These are phyloP conservation scores for Anabas testudineus DNA, from an alignment of 2,797 vertebrate species.

Conservation along the genomic window DNA sequence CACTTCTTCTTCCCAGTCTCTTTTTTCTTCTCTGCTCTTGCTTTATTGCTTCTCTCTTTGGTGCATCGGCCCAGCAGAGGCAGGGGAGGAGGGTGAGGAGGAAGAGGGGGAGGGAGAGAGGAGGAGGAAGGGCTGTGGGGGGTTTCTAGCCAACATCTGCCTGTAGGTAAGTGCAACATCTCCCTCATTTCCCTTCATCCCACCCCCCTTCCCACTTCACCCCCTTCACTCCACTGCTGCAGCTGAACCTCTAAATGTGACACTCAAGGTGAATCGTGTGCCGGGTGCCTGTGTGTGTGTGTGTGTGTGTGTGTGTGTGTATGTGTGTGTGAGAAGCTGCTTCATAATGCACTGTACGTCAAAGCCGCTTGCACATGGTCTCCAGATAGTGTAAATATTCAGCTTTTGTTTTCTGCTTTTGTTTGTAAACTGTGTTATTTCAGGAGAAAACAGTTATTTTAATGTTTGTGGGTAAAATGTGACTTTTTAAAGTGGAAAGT, in stretches of 20 bases:
- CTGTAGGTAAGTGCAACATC: constrained; percentile 81
- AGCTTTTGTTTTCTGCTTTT: neutral
- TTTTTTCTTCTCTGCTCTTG: constrained; percentile 46
- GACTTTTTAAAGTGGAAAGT: constrained; percentile 16
- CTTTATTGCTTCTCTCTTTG: constrained; percentile 74
- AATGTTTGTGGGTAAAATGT: neutral
- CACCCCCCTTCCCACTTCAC: neutral
- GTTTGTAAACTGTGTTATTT: too few species aligned
- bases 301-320: constrained; percentile 8
- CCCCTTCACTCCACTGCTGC: constrained; percentile 51
- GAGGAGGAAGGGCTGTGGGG: neutral
- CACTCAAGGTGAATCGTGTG: constrained; percentile 82
- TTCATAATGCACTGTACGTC: constrained; percentile 56
- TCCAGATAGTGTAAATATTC: neutral
- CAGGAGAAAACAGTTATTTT: neutral
- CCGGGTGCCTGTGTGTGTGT: constrained; percentile 45
- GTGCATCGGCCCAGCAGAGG: constrained; percentile 77
- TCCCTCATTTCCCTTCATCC: constrained; percentile 50
- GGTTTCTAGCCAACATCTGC: constrained; percentile 72
- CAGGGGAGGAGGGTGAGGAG: constrained; percentile 1
- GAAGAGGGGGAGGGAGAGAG: too few species aligned
- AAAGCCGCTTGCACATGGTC: constrained; percentile 53
- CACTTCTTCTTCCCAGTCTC: constrained; percentile 65
- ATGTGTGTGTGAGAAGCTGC: constrained; percentile 44
- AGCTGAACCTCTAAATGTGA: constrained; percentile 76